Evolutionary conservation across 2,113 vertebrate genomes (phyloP).

Genomic region (Vidua chalybeata): DNA sequence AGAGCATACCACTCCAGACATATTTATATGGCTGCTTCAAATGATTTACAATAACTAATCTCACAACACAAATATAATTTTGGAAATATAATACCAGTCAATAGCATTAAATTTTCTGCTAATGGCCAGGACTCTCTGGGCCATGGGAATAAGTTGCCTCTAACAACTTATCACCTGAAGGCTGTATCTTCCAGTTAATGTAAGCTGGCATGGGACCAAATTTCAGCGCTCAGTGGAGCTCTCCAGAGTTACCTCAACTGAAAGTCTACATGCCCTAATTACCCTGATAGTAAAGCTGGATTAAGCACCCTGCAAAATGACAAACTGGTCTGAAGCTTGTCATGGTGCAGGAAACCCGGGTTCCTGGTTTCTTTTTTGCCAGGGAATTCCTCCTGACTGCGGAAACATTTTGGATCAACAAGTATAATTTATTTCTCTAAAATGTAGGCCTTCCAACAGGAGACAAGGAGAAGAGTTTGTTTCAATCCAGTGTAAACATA

Average conservation of each 20-base stretch:
- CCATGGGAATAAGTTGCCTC: not conserved
- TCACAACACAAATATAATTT: constrained; percentile 14
- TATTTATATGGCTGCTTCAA: constrained; percentile 41
- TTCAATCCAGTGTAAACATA: not conserved
- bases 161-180: constrained; percentile 4
- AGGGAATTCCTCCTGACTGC: not conserved
- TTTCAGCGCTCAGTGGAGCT: not conserved
- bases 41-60: constrained; percentile 38
- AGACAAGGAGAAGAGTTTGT: not conserved
- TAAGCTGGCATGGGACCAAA: not conserved
- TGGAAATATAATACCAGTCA: constrained; percentile 24
- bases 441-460: accelerated
- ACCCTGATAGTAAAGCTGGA: not conserved
- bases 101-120: constrained; percentile 21
- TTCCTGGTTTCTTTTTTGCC: not conserved
- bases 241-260: not conserved
- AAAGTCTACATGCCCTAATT: not conserved
- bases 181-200: not conserved
- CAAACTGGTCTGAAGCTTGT: not conserved
- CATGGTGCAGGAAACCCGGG: not conserved
- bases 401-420: not conserved
- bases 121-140: not conserved
- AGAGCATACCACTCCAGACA: not conserved
- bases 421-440: not conserved
- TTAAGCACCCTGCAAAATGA: not conserved